Evolutionary conservation across 2,888 invertebrate genomes (phyloP).

Genomic region (Lysandra coridon): DNA sequence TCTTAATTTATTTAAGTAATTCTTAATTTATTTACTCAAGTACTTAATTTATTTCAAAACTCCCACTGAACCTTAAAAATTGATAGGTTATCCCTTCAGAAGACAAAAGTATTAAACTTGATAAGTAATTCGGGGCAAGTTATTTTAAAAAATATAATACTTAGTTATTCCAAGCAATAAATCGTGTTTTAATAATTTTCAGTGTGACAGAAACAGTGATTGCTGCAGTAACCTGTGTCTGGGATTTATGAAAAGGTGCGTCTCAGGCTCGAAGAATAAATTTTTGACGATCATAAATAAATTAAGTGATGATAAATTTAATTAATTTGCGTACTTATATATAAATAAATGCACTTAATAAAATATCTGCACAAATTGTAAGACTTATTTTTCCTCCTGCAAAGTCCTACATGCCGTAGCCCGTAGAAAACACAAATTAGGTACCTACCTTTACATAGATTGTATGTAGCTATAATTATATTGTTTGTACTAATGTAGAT

Average conservation of each 20-base stretch:
- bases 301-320: not conserved
- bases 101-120: too few relatives aligned
- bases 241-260: slow-evolving; percentile 60
- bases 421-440: too few relatives aligned
- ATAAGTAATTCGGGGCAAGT: too few relatives aligned
- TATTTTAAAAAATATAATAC: not conserved
- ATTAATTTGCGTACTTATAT: not conserved
- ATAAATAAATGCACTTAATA: not conserved
- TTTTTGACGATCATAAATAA: not conserved
- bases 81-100: too few relatives aligned
- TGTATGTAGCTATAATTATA: too few relatives aligned
- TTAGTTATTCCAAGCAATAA: not conserved
- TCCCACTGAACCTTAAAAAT: too few relatives aligned
- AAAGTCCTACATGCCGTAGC: not conserved
- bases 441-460: too few relatives aligned
- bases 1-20: too few relatives aligned
- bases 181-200: slow-evolving; percentile 36
- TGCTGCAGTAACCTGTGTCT: slow-evolving; percentile 61
- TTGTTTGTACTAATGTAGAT: too few relatives aligned
- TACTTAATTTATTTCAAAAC: too few relatives aligned
- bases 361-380: not conserved
- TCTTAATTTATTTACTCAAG: too few relatives aligned
- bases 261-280: slow-evolving; percentile 45
- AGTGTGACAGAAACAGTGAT: slow-evolving; percentile 59
- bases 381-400: not conserved